Evolutionary conservation across 2,113 vertebrate genomes (phyloP).

Genomic region (Protomyctophum bolini): DNA sequence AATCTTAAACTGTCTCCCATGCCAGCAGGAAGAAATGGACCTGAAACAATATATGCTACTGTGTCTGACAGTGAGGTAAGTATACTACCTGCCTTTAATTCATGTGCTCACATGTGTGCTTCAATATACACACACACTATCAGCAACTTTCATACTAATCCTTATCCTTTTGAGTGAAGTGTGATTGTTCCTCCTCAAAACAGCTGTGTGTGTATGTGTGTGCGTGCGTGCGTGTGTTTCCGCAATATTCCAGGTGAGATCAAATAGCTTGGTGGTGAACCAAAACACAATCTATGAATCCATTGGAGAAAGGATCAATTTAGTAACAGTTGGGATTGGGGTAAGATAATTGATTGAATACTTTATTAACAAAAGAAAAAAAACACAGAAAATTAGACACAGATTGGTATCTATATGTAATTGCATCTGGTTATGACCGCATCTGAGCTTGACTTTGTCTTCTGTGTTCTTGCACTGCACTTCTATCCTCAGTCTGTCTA

Average conservation of each 20-base stretch:
- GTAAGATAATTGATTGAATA: conserved; percentile 33
- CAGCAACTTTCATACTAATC: neutral
- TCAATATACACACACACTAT: neutral
- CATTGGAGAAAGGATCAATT: neutral
- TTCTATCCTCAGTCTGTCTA: conserved; percentile 57
- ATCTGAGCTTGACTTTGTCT: neutral
- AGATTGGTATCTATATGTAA: too few species aligned
- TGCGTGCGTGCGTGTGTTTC: neutral
- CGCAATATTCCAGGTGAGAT: neutral
- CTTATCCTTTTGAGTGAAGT: neutral
- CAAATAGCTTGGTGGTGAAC: neutral
- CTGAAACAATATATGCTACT: conserved; percentile 47
- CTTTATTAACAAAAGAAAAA: too few species aligned
- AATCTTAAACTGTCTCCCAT: neutral
- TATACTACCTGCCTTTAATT: neutral
- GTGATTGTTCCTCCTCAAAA: neutral
- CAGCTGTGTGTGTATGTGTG: too few species aligned
- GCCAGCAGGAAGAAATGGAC: neutral
- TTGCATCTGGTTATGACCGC: too few species aligned
- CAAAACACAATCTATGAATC: conserved; percentile 59
- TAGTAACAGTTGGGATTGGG: neutral
- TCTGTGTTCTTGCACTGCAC: neutral
- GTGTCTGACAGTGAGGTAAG: conserved; percentile 33
- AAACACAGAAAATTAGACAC: too few species aligned
- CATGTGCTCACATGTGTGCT: neutral